Evolutionary conservation across 2,888 invertebrate species (phyloP).

Genomic region (Drosophila yooni): DNA sequence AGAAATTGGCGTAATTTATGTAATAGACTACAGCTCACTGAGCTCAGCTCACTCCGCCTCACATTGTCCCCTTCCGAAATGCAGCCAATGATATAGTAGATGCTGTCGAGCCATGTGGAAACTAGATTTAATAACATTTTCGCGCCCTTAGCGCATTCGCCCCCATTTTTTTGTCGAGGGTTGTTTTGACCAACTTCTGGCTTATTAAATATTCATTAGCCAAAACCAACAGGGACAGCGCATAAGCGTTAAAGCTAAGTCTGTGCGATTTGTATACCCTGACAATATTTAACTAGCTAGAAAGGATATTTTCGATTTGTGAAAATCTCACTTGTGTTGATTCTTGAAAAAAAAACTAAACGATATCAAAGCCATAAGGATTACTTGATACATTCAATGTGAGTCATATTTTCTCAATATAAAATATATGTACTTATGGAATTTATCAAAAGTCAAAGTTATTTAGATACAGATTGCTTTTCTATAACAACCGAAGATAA

Average conservation of each 20-base stretch:
- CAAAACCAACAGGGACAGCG: slow-evolving; percentile 36
- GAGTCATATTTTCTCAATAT: neutral
- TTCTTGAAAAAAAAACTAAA: neutral
- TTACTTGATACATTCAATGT: neutral
- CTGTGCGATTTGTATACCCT: slow-evolving; percentile 37
- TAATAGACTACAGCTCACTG: slow-evolving; percentile 73
- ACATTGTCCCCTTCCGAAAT: slow-evolving; percentile 9
- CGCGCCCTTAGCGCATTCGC: slow-evolving; percentile 27
- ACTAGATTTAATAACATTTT: slow-evolving; percentile 82
- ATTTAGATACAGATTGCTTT: neutral
- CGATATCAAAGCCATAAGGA: neutral
- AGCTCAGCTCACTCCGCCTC: slow-evolving; percentile 14
- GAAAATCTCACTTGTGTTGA: neutral
- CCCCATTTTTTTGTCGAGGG: slow-evolving; percentile 27
- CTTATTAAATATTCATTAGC: slow-evolving; percentile 84
- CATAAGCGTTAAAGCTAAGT: slow-evolving; percentile 8
- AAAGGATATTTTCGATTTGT: neutral
- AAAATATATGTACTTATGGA: neutral
- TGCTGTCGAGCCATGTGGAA: slow-evolving; percentile 75
- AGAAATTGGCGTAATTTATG: slow-evolving; percentile 76
- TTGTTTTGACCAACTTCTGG: slow-evolving; percentile 48
- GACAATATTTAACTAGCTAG: neutral
- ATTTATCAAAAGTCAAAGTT: neutral
- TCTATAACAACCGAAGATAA: neutral
- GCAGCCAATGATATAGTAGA: slow-evolving; percentile 63